phyloP scores from a whole-genome alignment of 1,140 invertebrate genomes.

The Dolichoris vasculosae region DNA sequence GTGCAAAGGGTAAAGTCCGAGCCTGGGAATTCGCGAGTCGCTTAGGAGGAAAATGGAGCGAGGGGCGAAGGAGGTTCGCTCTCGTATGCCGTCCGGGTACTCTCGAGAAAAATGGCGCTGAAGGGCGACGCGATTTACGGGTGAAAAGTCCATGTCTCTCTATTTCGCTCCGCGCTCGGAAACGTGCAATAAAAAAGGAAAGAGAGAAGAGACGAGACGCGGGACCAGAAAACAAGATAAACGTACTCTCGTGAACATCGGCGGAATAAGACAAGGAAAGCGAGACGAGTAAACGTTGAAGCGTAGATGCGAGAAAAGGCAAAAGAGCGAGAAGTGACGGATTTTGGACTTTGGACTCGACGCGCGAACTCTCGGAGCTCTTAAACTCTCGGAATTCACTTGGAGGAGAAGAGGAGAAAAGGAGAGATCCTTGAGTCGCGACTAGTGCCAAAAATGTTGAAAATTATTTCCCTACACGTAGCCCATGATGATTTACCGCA shows the following conservation, averaged over 20 bases:
- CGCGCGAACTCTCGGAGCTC: constrained; percentile 34
- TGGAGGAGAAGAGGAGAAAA: background rate
- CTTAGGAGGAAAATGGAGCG: background rate
- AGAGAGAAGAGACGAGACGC: constrained; percentile 43
- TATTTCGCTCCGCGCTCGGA: background rate
- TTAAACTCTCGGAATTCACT: constrained; percentile 33
- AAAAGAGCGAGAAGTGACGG: constrained; percentile 48
- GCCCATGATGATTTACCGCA: constrained; percentile 40
- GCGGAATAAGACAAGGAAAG: background rate
- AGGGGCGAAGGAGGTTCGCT: constrained; percentile 50
- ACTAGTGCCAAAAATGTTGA: constrained; percentile 41
- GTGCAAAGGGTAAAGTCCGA: background rate
- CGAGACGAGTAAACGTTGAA: background rate
- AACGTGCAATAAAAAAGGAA: constrained; percentile 47
- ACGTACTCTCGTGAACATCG: background rate
- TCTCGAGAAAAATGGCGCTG: constrained; percentile 64
- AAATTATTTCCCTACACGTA: constrained; percentile 39
- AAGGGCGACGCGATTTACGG: constrained; percentile 60
- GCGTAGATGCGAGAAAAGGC: background rate
- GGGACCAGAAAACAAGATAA: constrained; percentile 63
- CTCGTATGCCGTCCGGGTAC: constrained; percentile 60
- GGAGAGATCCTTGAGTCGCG: background rate
- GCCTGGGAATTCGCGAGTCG: background rate
- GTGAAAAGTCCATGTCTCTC: background rate
- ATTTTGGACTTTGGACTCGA: constrained; percentile 60